Base-by-base conservation (phyloP, 2,888 invertebrate genomes). In the Phaonia tiefii region DNA sequence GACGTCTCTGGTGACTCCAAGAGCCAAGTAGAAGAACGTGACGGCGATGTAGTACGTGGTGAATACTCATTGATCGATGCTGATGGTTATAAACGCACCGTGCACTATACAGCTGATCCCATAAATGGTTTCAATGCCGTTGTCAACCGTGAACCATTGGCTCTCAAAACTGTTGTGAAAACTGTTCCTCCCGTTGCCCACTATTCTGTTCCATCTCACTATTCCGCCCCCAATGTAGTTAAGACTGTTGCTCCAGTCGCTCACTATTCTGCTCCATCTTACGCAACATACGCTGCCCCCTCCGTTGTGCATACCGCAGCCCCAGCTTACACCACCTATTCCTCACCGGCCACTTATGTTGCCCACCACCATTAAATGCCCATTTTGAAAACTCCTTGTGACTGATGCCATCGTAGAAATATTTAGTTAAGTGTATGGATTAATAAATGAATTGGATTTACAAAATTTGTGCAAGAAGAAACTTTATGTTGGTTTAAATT, bases 61-160 rank as follows among this genome's bases (percentile, higher is more conserved):
- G 90, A 90, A 86, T 91, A 91, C 85, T 90, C 91, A 0, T 78
- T 91, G 76, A 85, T 88, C 42, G 91, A 91, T 85, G 87, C 91
- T 75, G 91, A 91, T 86, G 91, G 91, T 44, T 88, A 86, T 83
- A 88, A 88, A 76, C 87, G 90, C 60, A 90, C 86, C 15, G 90
- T 90, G 13, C 88, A 89, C 75, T 90, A 90, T 82, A 88, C 89
- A 2, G 90, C 90, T 20, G 90, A 90, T 83, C 86, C 88, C n/a
- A 85, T 88, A 3, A 88, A 90, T 73, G 90, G 90, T 42, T 90
- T 90, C 84, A 90, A 90, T 83, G 90, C 90, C 42, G 88, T 90
- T 22, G 89, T 90, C 17, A 74, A 84, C 63, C 86, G 85, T 60
- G 84, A 84, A 78, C 85, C 85, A 8, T 83, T 84, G 25, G 80